Conservation (phyloP, 2,888 invertebrate genomes). For the Sclerodermus sp. region DNA sequence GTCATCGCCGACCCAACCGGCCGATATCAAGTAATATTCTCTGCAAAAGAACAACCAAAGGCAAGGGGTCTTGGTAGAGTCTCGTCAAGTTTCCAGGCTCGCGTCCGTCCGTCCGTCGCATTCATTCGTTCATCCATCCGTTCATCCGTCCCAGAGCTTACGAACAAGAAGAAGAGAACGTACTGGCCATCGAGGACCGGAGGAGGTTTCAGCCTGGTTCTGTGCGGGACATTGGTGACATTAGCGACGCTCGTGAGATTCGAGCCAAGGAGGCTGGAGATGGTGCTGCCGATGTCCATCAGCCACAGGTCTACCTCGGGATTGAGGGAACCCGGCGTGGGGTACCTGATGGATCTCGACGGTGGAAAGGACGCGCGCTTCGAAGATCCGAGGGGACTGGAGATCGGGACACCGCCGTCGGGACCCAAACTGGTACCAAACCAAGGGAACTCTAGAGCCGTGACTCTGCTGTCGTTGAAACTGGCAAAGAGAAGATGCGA, state of each 20-base stretch:
- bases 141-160: too few species aligned
- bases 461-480: slow-evolving; percentile 73
- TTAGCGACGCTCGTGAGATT: slow-evolving; percentile 12
- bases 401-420: slow-evolving; percentile 30
- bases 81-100: too few species aligned
- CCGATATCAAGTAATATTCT: slow-evolving; percentile 90
- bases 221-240: slow-evolving; percentile 13
- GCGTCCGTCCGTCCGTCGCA: too few species aligned
- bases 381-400: slow-evolving; percentile 57
- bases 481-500: slow-evolving; percentile 81
- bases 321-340: slow-evolving; percentile 85
- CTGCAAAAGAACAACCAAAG: too few species aligned
- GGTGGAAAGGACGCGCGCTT: slow-evolving; percentile 74
- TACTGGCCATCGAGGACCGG: slow-evolving; percentile 78
- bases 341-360: slow-evolving; percentile 79
- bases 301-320: slow-evolving; percentile 83
- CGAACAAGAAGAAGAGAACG: slow-evolving; percentile 53
- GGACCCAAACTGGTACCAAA: slow-evolving; percentile 59
- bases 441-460: slow-evolving; percentile 69
- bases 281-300: slow-evolving; percentile 69
- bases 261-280: too few species aligned
- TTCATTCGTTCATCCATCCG: too few species aligned
- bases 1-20: slow-evolving; percentile 82
- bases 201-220: slow-evolving; percentile 66
- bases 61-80: too few species aligned